Evolutionary conservation across 2,797 vertebrate species (phyloP).

Genomic region (Macrochelys suwanniensis): DNA sequence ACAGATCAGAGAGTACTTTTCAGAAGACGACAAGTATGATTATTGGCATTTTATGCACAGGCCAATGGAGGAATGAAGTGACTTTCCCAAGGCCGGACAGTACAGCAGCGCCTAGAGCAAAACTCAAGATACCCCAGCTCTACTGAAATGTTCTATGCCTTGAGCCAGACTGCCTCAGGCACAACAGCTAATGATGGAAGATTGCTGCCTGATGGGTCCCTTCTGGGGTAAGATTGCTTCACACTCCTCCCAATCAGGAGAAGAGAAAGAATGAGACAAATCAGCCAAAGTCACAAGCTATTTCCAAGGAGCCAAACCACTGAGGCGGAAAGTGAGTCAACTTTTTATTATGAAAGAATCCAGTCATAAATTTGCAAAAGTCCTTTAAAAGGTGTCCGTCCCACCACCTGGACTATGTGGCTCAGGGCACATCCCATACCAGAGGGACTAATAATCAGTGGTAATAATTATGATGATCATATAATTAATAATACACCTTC

Average conservation of each 20-base stretch:
- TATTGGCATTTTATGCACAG: background rate
- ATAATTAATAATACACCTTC: slow-evolving; percentile 58
- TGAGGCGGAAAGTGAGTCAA: no score
- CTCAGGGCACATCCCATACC: slow-evolving; percentile 54
- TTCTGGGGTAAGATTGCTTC: background rate
- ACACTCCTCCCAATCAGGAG: background rate
- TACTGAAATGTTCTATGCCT: background rate
- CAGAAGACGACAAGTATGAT: background rate
- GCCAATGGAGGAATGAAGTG: background rate
- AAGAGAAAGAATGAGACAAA: background rate
- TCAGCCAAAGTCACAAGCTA: no score
- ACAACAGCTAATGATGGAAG: background rate
- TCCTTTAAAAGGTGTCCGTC: no score
- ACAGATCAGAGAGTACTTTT: accelerated
- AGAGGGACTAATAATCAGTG: slow-evolving; percentile 68
- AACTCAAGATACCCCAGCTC: background rate
- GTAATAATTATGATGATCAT: slow-evolving; percentile 59
- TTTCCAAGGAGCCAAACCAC: no score
- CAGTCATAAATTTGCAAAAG: slow-evolving; percentile 28
- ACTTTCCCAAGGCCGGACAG: background rate
- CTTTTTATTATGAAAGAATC: no score
- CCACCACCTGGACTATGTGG: slow-evolving; percentile 9
- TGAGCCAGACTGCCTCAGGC: background rate
- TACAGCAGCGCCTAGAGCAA: background rate
- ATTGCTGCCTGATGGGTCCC: background rate